Base-by-base conservation (phyloP, 2,888 invertebrate species). In the Thereva nobilitata region DNA sequence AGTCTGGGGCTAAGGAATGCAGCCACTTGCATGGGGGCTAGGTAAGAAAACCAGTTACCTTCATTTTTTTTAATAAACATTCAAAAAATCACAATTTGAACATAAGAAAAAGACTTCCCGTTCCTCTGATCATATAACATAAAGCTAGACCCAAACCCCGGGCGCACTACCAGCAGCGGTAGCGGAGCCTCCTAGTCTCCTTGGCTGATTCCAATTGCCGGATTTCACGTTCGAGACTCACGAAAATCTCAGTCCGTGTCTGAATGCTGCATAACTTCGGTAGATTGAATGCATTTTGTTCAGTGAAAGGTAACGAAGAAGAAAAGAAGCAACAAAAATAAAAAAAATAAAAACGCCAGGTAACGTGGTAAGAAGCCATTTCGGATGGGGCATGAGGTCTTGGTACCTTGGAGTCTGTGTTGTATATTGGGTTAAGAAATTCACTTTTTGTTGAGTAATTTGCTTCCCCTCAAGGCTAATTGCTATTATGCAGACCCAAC, bases 391-490 rank as follows among this genome's bases (percentile, higher is more conserved):
- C 47, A 0, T 12, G n/a, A n/a, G 12, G 47, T 47, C 47, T 47
- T 47, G 47, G 23, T 12, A 47, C 47, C 47, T 47, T 10, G 9
- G n/a, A 47, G 47, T 47, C 12, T 47, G n/a, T 47, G 47, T 47
- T 47, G 47, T 3, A 9, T 7, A 9, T 23, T 23, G 23, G 7
- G 42, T 42, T 42, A n/a, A 9, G 47, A 47, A 47, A 47, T 47
- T 47, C 9, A 47, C 47, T 47, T 47, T 47, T 8, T 47, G 47
- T 47, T 47, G n/a, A 12, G 47, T 5, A 47, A 47, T 47, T 47
- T 47, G 47, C 5, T n/a, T 47, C 12, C 12, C 47, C 47, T 47
- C 47, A 47, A 47, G 47, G 47, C 9, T 47, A 47, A 47, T 47
- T 10, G n/a, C 9, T 6, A 8, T 47, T 6, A 10, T 9, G n/a